Base-by-base conservation (phyloP, 2,797 vertebrate genomes). In the Carapus acus region DNA sequence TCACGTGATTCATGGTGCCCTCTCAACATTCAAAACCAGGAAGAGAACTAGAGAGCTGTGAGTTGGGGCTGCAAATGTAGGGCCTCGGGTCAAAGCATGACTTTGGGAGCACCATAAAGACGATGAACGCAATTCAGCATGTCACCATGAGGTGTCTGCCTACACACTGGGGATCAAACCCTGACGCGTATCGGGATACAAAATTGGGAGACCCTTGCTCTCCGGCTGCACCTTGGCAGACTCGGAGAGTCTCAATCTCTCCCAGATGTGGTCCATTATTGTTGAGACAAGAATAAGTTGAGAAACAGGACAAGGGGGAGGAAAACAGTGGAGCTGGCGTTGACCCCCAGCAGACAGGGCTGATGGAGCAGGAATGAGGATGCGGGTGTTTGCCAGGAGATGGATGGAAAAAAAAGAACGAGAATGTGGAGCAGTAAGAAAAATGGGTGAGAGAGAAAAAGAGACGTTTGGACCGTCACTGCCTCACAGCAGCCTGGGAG, bases 261-360 rank as follows among this genome's bases (percentile, higher is more conserved):
- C 85, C 86, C 88, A 89, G 84, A 89, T 89, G 87, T 88, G 72
- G 65, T 76, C 73, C 69, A 75, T 77, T 83, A 79, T 47, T 17
- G 71, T 47, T 19, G 72, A 80, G 73, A 77, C 66, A 23, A 52
- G 55, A 68, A 54, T 14, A 65, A 76, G 76, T 67, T 74, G 73
- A 77, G 73, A 70, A 74, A 73, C 57, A 69, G 69, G 49, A 61
- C 23, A 65, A 73, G 48, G 38, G 53, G 47, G 41, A 13, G 64
- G 63, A n/a, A 27, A 27, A 9, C 37, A 15, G 43, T 49, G 61
- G 29, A 16, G 14, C 29, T 54, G 62, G 40, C 39, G 49, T 47
- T 81, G 84, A 85, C 85, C 88, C 86, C 86, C 85, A 84, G 85
- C 86, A 87, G 84, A 85, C 78, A 63, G 62, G 73, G 74, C 61